A percentile compares a stretch with the other conserved stretches of the same genome.
These are phyloP conservation scores for Torymus auratus DNA, from an alignment of 2,888 invertebrate species.

Conservation along the genomic window DNA sequence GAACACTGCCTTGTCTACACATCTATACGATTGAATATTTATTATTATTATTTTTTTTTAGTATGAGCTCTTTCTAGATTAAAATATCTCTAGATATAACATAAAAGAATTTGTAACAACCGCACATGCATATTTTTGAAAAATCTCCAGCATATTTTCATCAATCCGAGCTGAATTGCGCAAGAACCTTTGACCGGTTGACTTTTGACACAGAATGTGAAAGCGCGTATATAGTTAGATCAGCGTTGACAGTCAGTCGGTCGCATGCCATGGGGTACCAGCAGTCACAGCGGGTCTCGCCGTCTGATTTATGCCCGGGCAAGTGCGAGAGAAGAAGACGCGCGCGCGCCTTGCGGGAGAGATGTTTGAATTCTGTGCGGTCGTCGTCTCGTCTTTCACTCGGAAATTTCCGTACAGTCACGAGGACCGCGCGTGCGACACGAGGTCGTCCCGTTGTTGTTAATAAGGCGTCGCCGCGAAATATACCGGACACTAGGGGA, in stretches of 20 bases:
- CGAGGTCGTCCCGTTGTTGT: conserved; percentile 6
- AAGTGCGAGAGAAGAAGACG: conserved; percentile 15
- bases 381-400: background rate
- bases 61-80: no score
- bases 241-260: conserved; percentile 15
- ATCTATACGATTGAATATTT: no score
- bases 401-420: background rate
- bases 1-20: no score
- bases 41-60: no score
- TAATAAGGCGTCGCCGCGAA: conserved; percentile 34
- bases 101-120: no score
- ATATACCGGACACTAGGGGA: conserved; percentile 6
- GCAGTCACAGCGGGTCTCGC: background rate
- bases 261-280: background rate
- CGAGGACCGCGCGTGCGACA: background rate
- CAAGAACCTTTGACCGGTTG: background rate
- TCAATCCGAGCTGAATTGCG: no score
- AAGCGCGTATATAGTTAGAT: background rate
- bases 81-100: no score
- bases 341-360: conserved; percentile 7
- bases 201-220: conserved; percentile 30
- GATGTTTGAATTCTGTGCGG: conserved; percentile 3
- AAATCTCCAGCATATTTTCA: no score
- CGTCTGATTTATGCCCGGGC: conserved; percentile 45
- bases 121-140: no score